Percentiles rank a stretch among this genome's conserved stretches.
phyloP scores from a whole-genome alignment of 2,888 invertebrate genomes.

The Stenchaetothrips biformis region DNA sequence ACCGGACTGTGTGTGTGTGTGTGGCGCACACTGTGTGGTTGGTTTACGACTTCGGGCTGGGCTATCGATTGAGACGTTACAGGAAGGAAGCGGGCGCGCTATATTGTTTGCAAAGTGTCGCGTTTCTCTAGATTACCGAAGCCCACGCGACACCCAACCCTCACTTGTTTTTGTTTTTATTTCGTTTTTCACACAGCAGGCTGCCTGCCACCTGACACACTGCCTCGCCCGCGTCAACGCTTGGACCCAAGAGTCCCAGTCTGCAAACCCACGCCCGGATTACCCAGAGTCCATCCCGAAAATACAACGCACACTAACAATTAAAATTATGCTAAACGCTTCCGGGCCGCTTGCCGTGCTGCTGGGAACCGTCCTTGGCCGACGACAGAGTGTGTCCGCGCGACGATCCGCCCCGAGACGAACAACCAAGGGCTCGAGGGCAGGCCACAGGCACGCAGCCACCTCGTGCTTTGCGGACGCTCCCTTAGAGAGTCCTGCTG shows the following conservation, averaged over 20 bases:
- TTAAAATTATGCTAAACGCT: no score
- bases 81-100: not conserved
- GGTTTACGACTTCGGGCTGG: not conserved
- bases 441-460: not conserved
- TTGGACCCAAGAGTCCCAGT: not conserved
- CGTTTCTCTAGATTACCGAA: not conserved
- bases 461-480: no score
- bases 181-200: no score
- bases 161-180: not conserved
- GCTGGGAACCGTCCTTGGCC: no score
- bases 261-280: not conserved
- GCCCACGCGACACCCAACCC: not conserved
- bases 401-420: not conserved
- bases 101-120: conserved; percentile 11
- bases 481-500: no score
- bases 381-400: not conserved
- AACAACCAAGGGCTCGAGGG: not conserved
- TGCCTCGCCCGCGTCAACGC: not conserved
- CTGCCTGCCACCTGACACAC: not conserved
- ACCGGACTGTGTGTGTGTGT: not conserved
- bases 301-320: no score
- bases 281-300: no score
- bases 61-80: conserved; percentile 14
- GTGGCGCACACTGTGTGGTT: not conserved
- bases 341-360: no score